Base-by-base conservation (phyloP, 2,888 invertebrate genomes). In the Volucella bombylans region DNA sequence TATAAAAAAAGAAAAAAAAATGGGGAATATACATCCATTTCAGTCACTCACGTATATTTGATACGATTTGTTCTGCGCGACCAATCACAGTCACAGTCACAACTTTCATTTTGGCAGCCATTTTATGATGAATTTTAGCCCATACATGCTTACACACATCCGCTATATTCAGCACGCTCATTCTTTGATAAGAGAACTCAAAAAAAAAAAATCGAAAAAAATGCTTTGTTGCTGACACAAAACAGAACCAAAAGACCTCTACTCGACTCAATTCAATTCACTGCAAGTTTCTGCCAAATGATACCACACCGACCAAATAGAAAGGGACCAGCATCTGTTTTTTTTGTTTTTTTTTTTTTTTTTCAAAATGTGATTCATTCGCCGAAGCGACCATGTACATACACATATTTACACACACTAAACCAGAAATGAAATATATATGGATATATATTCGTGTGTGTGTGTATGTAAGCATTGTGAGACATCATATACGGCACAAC, bases 351-450 rank as follows among this genome's bases (percentile, higher is more conserved):
- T 23, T 23, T 4, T 23, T 6, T 31, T 31, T 31, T 31, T 31
- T 31, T 74, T 72, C 43, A 15, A 61, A 65, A 85, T 68, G 77
- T 85, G 85, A 85, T 77, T 85, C 85, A 85, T 85, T 65, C 76
- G 65, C 59, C 76, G 61, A 81, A 83, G 65, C 73, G 69, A 74
- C 79, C 69, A 83, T 47, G 69, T 73, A 2, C 2, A 23, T 23
- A 23, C 2, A 23, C 0, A 23, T 23, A 23, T 23, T 2, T 23
- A 69, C 31, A 62, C 49, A 39, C 11, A 68, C 38, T 45, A 18
- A 10, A 41, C 38, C 11, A 12, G 18, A 15, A 31, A 23, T 2
- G 18, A 23, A 3, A 23, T 23, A 47, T 11, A 47, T 45, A 59
- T 10, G 15, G 15, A 61, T 18, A 77, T 49, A 55, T 64, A 78